Conservation (phyloP, 2,888 invertebrate species). For the Drosophila bunnanda region DNA sequence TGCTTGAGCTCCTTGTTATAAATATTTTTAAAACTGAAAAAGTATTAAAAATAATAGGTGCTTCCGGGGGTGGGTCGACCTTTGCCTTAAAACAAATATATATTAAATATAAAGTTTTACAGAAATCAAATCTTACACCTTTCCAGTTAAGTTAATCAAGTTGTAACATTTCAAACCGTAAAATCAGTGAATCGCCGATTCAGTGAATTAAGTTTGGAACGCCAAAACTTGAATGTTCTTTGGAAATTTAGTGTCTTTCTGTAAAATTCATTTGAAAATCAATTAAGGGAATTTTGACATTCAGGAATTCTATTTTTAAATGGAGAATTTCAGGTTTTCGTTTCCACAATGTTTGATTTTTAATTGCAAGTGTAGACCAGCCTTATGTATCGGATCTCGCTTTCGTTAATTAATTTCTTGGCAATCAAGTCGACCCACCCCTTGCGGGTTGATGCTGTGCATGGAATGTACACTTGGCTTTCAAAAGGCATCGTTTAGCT, state of each 20-base stretch:
- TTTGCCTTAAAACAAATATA: background rate
- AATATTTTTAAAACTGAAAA: constrained; percentile 4
- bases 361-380: background rate
- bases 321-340: background rate
- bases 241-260: background rate
- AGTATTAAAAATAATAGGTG: background rate
- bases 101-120: background rate
- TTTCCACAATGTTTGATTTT: background rate
- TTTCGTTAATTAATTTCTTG: background rate
- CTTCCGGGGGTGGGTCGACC: constrained; percentile 8
- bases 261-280: background rate
- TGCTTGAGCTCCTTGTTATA: background rate
- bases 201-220: constrained; percentile 5
- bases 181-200: constrained; percentile 1
- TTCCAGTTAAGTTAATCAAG: background rate
- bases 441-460: constrained; percentile 38
- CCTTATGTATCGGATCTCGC: background rate
- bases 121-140: background rate
- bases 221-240: background rate
- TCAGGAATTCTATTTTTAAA: background rate
- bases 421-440: constrained; percentile 17
- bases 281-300: background rate
- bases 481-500: constrained; percentile 81
- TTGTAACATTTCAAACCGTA: constrained; percentile 4
- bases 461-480: constrained; percentile 48